Evolutionary conservation across 2,888 invertebrate genomes (phyloP), one percentile per base, ranked within the genome.

Genomic region (Sminthurides aquaticus): DNA sequence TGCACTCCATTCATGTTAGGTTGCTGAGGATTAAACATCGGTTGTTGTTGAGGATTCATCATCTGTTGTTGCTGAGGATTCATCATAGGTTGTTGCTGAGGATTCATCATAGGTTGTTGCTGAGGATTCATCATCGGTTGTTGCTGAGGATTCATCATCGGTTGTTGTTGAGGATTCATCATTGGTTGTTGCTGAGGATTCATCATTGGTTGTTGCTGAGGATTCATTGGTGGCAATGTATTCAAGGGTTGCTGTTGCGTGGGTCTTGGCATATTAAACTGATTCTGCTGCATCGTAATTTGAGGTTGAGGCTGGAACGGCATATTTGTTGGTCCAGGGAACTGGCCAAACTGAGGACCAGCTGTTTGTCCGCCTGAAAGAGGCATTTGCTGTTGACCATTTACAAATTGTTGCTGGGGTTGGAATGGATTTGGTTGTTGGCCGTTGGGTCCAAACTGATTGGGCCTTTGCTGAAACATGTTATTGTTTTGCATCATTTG

Each of bases 61-160:
- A 49, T 22, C 43, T 64, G 60, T 59, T 1, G 58, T 18, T 11
- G 65, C 63, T 34, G 67, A 67, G 28, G 62, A 27, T 52, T 56
- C 1, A 3, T 8, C 11, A 11, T 15, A 3, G 24, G 5, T 11
- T 3, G 48, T 49, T 68, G 68, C 20, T 62, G 62, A 57, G 56
- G 60, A 1, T 64, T 67, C 26, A 64, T 65, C 28, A 57, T 24
- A 8, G 49, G 26, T 43, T 58, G 67, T 20, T 55, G 8, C 60
- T 65, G 67, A 18, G 34, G 34, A 1, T 56, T 57, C 11, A 60
- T 22, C 20, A 49, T 20, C n/a, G 60, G 26, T 34, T 22, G 62
- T 5, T 62, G 62, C 49, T 22, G 60, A 20, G 49, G 22, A 57
- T 1, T 26, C 20, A 25, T 22, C 20, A n/a, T n/a, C 22, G 24